Evolutionary conservation across 2,797 vertebrate species (phyloP).

Genomic region (Acipenser ruthenus): DNA sequence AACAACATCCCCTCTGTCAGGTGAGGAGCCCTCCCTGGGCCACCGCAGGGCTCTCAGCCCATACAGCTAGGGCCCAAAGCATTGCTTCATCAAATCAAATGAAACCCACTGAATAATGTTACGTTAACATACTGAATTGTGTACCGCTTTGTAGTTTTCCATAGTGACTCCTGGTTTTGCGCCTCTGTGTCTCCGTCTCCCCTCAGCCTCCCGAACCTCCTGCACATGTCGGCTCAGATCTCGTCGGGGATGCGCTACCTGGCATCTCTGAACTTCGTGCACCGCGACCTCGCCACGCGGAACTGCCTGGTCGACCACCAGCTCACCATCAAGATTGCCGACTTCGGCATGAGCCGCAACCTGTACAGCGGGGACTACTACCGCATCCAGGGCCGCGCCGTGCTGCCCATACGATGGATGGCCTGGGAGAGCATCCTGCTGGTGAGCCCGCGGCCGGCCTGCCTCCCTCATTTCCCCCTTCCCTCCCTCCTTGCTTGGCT

Average conservation of each 20-base stretch:
- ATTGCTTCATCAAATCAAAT: background rate
- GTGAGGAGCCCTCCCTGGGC: slow-evolving; percentile 28
- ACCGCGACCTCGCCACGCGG: slow-evolving; percentile 52
- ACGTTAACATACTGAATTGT: background rate
- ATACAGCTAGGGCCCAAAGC: background rate
- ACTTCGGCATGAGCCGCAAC: slow-evolving; percentile 60
- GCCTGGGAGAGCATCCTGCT: slow-evolving; percentile 59
- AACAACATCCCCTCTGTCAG: slow-evolving; percentile 66
- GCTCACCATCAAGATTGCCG: slow-evolving; percentile 56
- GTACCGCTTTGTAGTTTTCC: too few relatives aligned
- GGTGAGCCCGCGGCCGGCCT: slow-evolving; percentile 30
- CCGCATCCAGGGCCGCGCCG: slow-evolving; percentile 54
- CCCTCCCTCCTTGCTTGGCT: background rate
- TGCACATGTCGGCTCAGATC: slow-evolving; percentile 57
- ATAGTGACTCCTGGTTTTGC: background rate
- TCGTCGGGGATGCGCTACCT: slow-evolving; percentile 53
- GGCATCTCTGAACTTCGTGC: slow-evolving; percentile 57
- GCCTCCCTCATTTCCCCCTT: background rate
- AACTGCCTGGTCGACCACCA: slow-evolving; percentile 55
- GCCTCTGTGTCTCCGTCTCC: background rate
- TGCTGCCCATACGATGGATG: slow-evolving; percentile 60
- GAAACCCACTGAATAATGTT: too few relatives aligned
- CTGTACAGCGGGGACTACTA: slow-evolving; percentile 60
- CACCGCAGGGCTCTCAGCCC: background rate
- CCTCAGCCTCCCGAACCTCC: slow-evolving; percentile 38